Conservation (phyloP, 2,888 invertebrate genomes). For the Blera fallax region DNA sequence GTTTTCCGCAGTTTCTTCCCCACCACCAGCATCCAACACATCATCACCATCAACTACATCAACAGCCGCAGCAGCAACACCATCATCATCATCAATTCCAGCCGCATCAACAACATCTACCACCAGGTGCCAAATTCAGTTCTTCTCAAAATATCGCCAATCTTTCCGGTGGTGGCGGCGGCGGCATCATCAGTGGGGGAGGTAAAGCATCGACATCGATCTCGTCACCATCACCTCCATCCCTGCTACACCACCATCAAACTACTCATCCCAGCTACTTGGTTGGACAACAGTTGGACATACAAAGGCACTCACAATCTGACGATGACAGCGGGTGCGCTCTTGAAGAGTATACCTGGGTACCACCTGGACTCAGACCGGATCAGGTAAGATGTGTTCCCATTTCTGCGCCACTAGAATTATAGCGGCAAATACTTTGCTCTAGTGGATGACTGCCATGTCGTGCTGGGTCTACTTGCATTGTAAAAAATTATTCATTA, state of each 20-base stretch:
- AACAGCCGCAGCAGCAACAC: conserved; percentile 73
- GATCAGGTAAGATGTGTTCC: conserved; percentile 89
- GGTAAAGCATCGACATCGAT: conserved; percentile 77
- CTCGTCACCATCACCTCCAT: conserved; percentile 81
- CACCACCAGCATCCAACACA: conserved; percentile 63
- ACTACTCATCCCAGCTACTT: conserved; percentile 79
- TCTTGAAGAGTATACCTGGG: conserved; percentile 99
- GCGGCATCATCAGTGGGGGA: conserved; percentile 52
- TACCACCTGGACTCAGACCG: conserved; percentile 96
- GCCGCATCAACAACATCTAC: conserved; percentile 76
- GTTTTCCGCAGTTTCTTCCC: conserved; percentile 66
- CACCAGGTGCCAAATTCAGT: conserved; percentile 68
- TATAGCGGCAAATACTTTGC: not conserved
- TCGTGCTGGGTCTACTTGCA: conserved; percentile 30
- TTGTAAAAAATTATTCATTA: conserved; percentile 45
- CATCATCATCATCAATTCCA: conserved; percentile 75
- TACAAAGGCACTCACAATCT: conserved; percentile 94
- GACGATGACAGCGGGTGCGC: conserved; percentile 99
- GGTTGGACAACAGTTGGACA: conserved; percentile 84
- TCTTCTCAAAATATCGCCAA: conserved; percentile 67
- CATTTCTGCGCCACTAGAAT: not conserved
- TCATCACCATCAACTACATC: conserved; percentile 67
- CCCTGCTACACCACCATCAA: conserved; percentile 79
- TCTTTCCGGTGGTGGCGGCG: conserved; percentile 30
- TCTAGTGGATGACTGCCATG: not conserved